These are phyloP conservation scores for Megalonaias nervosa DNA, from an alignment of 1,140 invertebrate genomes.

Conservation along the genomic window DNA sequence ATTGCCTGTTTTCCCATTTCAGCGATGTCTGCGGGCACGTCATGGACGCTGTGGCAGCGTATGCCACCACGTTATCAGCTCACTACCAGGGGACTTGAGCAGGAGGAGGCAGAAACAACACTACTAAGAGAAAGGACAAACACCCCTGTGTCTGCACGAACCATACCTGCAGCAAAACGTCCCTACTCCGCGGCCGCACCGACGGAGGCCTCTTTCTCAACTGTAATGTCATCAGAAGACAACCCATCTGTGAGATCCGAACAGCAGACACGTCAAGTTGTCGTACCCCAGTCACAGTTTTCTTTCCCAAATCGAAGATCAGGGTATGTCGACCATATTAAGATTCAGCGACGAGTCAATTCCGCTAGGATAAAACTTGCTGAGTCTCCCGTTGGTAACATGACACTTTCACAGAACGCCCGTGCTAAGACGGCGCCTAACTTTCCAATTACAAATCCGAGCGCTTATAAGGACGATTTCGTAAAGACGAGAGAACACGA, in stretches of 20 bases:
- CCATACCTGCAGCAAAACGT: too few species aligned
- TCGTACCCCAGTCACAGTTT: conserved; percentile 1
- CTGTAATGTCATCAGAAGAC: conserved; percentile 3
- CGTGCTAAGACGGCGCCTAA: conserved; percentile 33
- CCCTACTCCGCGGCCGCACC: background rate
- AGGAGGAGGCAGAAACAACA: background rate
- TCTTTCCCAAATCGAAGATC: conserved; percentile 49
- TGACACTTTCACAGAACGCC: background rate
- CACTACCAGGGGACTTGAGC: conserved; percentile 32
- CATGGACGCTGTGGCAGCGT: conserved; percentile 56
- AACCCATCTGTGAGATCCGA: background rate
- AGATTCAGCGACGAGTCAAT: conserved; percentile 48
- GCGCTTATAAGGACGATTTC: conserved; percentile 1
- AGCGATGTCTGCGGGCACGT: conserved; percentile 45
- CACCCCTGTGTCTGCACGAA: too few species aligned
- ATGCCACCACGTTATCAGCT: conserved; percentile 56
- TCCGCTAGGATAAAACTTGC: conserved; percentile 43
- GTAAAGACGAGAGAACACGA: conserved; percentile 10
- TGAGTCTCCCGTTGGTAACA: conserved; percentile 13
- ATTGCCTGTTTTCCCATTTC: background rate
- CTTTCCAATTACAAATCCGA: conserved; percentile 25
- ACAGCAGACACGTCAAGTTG: background rate
- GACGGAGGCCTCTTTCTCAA: background rate
- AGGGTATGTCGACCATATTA: conserved; percentile 44
- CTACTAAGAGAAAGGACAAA: too few species aligned